These are phyloP conservation scores for Platorchestia sp. DNA, from an alignment of 1,140 invertebrate genomes.

Conservation along the genomic window DNA sequence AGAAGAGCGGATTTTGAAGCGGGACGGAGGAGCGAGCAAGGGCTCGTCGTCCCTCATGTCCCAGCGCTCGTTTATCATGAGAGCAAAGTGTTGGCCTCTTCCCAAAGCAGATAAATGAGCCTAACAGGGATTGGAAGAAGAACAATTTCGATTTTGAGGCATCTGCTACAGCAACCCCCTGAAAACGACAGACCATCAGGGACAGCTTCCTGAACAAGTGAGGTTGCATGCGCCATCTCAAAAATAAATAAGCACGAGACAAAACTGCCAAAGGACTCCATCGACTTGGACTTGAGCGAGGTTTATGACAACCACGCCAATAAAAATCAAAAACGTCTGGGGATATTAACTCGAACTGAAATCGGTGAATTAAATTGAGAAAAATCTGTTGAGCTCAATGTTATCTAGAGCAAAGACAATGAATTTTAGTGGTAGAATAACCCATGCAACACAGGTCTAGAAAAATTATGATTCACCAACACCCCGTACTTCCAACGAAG, in stretches of 20 bases:
- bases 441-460: too few relatives aligned
- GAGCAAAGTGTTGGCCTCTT: constrained; percentile 54
- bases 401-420: neutral
- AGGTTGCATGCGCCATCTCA: neutral
- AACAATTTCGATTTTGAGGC: constrained; percentile 54
- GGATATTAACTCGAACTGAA: neutral
- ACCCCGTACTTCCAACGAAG: too few relatives aligned
- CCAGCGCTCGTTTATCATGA: constrained; percentile 50
- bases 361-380: neutral
- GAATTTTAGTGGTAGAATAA: neutral
- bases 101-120: constrained; percentile 53
- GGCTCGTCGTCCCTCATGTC: constrained; percentile 52
- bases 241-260: neutral
- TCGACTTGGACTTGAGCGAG: neutral
- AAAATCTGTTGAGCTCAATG: neutral
- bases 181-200: neutral
- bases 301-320: neutral
- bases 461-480: too few relatives aligned
- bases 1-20: constrained; percentile 34
- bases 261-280: neutral
- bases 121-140: constrained; percentile 46
- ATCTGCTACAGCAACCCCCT: neutral
- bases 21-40: neutral
- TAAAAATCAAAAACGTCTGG: neutral
- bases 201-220: neutral